Percentiles rank a stretch among this genome's conserved stretches.
Conservation (phyloP, 64 coral and sea anemone genomes). For the Trachythela sp. region DNA sequence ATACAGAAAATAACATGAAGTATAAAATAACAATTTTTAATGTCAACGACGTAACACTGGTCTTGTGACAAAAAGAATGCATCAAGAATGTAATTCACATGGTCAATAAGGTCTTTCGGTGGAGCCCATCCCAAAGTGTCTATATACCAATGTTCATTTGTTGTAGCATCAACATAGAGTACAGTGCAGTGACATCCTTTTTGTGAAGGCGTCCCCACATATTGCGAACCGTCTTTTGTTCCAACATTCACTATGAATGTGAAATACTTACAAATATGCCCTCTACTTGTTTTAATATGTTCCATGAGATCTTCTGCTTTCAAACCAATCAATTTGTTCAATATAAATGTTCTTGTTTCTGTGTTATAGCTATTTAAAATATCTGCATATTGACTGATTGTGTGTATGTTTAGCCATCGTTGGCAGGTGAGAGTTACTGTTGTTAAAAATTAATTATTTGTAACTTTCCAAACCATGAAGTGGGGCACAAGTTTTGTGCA, state of each 20-base stretch:
- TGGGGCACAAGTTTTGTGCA: not conserved
- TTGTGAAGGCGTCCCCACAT: not conserved
- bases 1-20: too few species aligned
- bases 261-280: not conserved
- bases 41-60: too few species aligned
- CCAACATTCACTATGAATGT: not conserved
- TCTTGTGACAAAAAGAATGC: too few species aligned
- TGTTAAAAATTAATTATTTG: not conserved
- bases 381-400: not conserved
- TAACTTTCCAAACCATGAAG: not conserved
- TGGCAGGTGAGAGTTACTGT: not conserved
- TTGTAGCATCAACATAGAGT: not conserved
- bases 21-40: too few species aligned
- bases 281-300: not conserved
- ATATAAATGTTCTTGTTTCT: not conserved
- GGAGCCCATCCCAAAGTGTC: not conserved
- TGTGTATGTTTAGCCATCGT: not conserved
- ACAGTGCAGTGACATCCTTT: not conserved
- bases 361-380: not conserved
- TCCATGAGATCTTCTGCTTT: not conserved
- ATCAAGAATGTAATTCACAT: not conserved
- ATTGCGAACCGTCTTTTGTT: not conserved
- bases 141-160: not conserved
- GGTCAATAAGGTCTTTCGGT: not conserved
- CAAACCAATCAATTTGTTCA: not conserved